Conservation (phyloP, 2,113 vertebrate genomes). For the Morone saxatilis region DNA sequence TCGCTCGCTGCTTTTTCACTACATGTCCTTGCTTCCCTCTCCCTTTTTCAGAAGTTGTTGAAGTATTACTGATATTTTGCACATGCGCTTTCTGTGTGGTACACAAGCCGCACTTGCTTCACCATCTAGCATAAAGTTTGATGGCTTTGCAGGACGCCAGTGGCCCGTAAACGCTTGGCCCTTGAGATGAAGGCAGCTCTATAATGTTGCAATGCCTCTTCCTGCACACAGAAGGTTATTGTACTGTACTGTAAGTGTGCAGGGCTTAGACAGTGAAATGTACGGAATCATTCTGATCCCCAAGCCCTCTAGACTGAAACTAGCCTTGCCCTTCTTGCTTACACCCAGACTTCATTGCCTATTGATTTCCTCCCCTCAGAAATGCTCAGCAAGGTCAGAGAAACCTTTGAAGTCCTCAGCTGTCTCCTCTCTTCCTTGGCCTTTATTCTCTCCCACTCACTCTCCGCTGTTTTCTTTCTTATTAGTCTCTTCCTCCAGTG, state of each 20-base stretch:
- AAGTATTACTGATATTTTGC: conserved; percentile 35
- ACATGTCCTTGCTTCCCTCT: conserved; percentile 9
- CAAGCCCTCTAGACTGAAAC: conserved; percentile 47
- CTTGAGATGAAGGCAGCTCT: conserved; percentile 25
- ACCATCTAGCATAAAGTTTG: conserved; percentile 25
- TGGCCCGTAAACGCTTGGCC: neutral
- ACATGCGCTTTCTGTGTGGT: neutral
- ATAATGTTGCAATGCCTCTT: conserved; percentile 23
- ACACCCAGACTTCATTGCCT: conserved; percentile 76
- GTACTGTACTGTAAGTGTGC: conserved; percentile 25
- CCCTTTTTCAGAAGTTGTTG: conserved; percentile 13
- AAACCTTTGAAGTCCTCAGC: conserved; percentile 72
- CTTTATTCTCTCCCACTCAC: conserved; percentile 21
- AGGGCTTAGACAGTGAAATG: conserved; percentile 51
- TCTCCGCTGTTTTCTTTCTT: conserved; percentile 45
- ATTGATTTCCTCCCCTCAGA: conserved; percentile 80
- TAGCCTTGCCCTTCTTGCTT: conserved; percentile 68
- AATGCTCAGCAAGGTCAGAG: conserved; percentile 75
- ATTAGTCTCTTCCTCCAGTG: conserved; percentile 41
- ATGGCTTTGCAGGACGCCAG: conserved; percentile 30
- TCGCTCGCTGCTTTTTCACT: conserved; percentile 26
- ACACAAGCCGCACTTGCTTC: neutral
- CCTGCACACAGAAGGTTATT: conserved; percentile 29
- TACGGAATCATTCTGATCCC: conserved; percentile 62
- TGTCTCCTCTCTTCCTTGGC: conserved; percentile 39